A percentile compares a stretch with the other conserved stretches of the same genome.
These are phyloP conservation scores for Pagrus major DNA, from an alignment of 2,113 vertebrate species.

Conservation along the genomic window DNA sequence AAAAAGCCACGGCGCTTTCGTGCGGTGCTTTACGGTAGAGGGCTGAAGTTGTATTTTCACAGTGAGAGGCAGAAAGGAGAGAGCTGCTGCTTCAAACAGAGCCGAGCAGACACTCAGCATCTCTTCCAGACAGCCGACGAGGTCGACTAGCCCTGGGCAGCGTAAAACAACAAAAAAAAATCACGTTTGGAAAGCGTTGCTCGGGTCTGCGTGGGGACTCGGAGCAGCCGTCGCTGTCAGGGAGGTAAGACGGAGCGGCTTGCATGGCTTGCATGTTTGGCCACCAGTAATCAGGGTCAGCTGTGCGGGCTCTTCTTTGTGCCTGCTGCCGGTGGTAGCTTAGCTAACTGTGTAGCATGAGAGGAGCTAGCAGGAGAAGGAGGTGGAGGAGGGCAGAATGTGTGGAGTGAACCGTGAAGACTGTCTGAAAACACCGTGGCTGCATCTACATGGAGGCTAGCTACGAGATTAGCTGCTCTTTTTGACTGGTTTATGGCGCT, in stretches of 20 bases:
- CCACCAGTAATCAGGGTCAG: constrained; percentile 12
- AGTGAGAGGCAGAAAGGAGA: constrained; percentile 50
- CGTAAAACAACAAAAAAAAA: background rate
- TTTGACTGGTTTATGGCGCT: background rate
- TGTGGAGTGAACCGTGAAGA: constrained; percentile 7
- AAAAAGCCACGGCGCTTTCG: constrained; percentile 17
- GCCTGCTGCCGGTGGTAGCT: constrained; percentile 62
- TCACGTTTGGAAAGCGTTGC: background rate
- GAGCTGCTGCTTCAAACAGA: constrained; percentile 44
- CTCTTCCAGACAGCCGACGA: constrained; percentile 20
- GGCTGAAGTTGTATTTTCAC: constrained; percentile 57
- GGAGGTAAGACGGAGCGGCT: constrained; percentile 60
- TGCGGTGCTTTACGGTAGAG: constrained; percentile 43
- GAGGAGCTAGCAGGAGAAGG: constrained; percentile 23
- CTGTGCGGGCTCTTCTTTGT: constrained; percentile 68
- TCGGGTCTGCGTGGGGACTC: background rate
- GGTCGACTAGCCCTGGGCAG: background rate
- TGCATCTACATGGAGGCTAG: constrained; percentile 18
- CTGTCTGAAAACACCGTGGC: background rate
- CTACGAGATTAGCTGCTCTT: constrained; percentile 29
- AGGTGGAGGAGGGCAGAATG: background rate
- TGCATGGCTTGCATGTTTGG: constrained; percentile 25
- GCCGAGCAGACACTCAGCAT: constrained; percentile 48
- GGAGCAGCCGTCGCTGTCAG: background rate
- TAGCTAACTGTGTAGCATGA: constrained; percentile 61